Base-by-base conservation (phyloP, 2,888 invertebrate genomes). In the Parnassius apollo region DNA sequence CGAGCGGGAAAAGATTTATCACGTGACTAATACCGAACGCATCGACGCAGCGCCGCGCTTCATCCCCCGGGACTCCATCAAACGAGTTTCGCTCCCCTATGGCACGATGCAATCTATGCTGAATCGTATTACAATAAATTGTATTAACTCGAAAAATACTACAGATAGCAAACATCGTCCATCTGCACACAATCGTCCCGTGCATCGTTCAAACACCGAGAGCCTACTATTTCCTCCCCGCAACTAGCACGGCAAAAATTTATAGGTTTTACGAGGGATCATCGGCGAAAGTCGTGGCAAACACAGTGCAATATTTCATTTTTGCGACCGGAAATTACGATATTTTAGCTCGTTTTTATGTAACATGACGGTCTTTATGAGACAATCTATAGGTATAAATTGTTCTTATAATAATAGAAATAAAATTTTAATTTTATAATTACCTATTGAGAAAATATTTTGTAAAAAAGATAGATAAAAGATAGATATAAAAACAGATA, bases 71-170 rank as follows among this genome's bases (percentile, higher is more conserved):
- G 91, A 90, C 85, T 88, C 86, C 81, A 88, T 91, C 91, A 91
- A 91, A 91, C 90, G 89, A 91, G 91, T 88, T 91, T 88, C 80
- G 82, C 84, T 91, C 90, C 90, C 91, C 89, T 82, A 83, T 76
- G 83, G 75, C 81, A 82, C 86, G 89, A 89, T 89, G 90, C 91
- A 91, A 91, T 91, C 91, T 91, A 90, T 90, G 91, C 91, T 91
- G 91, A 91, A 91, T 91, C 91, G 88, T 88, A 91, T 91, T 91
- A 91, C 91, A 90, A 91, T 91, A 91, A 91, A 91, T 91, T 91
- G 91, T 88, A 90, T 91, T 91, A 91, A 89, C 89, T 91, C 88
- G 90, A 89, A 90, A 91, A 90, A 91, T 91, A 88, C 87, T 87
- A 78, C 82, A 87, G 91, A 90, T 90, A 90, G 89, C 88, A 90